Evolutionary conservation across 2,797 vertebrate species (phyloP).

Genomic region (Sphaeramia orbicularis): DNA sequence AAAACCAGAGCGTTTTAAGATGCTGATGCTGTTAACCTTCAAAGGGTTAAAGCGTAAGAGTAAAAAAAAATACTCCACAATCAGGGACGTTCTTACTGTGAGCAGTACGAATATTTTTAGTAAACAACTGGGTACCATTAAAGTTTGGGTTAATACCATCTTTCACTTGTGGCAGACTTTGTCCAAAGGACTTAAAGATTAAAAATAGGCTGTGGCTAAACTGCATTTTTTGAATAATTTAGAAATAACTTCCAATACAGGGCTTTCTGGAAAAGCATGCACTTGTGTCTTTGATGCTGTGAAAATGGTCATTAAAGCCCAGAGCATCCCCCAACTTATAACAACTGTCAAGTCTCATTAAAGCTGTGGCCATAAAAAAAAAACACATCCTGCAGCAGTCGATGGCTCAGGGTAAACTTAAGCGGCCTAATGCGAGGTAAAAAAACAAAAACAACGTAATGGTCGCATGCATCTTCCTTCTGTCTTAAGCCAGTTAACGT

Average conservation of each 20-base stretch:
- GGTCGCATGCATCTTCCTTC: slow-evolving; percentile 23
- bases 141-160: slow-evolving; percentile 46
- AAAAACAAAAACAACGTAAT: slow-evolving; percentile 31
- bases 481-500: neutral
- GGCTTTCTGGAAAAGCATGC: slow-evolving; percentile 20
- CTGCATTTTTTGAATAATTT: slow-evolving; percentile 52
- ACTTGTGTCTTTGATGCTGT: slow-evolving; percentile 42
- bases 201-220: slow-evolving; percentile 44
- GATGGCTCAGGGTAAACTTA: slow-evolving; percentile 3
- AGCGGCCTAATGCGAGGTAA: slow-evolving; percentile 1
- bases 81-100: slow-evolving; percentile 27
- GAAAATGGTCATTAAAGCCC: slow-evolving; percentile 51
- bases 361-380: slow-evolving; percentile 28
- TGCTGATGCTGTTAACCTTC: slow-evolving; percentile 1
- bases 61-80: slow-evolving; percentile 32
- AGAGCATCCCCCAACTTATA: slow-evolving; percentile 29
- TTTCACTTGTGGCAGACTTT: slow-evolving; percentile 38
- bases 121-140: slow-evolving; percentile 61
- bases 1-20: neutral
- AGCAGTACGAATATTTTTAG: slow-evolving; percentile 35
- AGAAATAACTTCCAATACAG: slow-evolving; percentile 30
- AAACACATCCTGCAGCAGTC: slow-evolving; percentile 22
- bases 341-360: slow-evolving; percentile 59
- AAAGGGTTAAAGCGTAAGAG: slow-evolving; percentile 21
- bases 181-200: slow-evolving; percentile 34